Conservation (phyloP, 2,888 invertebrate genomes). For the Phyto melanocephala region DNA sequence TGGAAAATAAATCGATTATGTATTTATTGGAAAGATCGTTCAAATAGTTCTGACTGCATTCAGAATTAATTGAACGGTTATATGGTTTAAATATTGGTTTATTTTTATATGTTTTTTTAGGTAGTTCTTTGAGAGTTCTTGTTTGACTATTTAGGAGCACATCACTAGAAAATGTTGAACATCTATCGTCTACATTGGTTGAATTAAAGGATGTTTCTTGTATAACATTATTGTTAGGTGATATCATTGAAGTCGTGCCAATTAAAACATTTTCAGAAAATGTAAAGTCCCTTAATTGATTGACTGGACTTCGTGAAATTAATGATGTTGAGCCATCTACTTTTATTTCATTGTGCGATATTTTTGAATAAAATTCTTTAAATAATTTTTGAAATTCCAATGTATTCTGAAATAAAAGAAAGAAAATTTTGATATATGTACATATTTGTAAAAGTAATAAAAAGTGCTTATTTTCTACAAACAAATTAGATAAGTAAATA, state of each 20-base stretch:
- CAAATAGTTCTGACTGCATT: background rate
- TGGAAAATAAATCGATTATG: conserved; percentile 2
- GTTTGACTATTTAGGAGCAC: background rate
- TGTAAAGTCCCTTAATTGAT: background rate
- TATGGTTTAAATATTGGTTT: conserved; percentile 36
- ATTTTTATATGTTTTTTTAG: conserved; percentile 9
- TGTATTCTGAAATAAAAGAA: conserved; percentile 63
- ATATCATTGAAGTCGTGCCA: background rate
- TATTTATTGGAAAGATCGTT: background rate
- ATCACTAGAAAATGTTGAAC: background rate
- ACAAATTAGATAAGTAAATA: too few species aligned
- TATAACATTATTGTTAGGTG: background rate
- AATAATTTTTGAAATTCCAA: conserved; percentile 66
- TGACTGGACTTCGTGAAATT: background rate
- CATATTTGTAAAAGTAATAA: too few species aligned
- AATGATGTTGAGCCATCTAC: background rate
- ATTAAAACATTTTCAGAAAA: background rate
- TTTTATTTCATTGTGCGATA: conserved; percentile 8
- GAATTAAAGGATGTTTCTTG: background rate
- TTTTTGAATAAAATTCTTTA: conserved; percentile 68
- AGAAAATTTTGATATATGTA: conserved; percentile 1
- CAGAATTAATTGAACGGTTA: background rate
- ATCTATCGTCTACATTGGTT: background rate
- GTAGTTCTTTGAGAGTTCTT: background rate
- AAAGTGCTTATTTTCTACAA: too few species aligned